Evolutionary conservation across 2,797 vertebrate genomes (phyloP).

Genomic region (Bucorvus abyssinicus): DNA sequence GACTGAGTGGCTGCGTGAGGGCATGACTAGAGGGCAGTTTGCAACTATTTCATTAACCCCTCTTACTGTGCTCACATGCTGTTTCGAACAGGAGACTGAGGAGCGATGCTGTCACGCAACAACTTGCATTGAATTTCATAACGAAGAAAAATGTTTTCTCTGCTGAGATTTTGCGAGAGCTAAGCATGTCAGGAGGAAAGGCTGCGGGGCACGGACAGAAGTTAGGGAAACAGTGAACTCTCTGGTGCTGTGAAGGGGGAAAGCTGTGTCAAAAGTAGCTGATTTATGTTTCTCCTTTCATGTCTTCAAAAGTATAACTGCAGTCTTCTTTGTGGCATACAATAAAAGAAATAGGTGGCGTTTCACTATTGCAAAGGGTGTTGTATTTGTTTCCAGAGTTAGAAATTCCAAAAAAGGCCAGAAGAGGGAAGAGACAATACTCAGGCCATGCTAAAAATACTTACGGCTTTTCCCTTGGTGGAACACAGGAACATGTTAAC

Average conservation of each 20-base stretch:
- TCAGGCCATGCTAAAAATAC: conserved; percentile 39
- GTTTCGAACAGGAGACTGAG: neutral
- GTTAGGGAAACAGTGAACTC: neutral
- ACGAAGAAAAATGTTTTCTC: neutral
- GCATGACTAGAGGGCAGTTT: neutral
- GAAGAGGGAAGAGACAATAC: neutral
- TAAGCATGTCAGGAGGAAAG: neutral
- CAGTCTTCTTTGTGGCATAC: neutral
- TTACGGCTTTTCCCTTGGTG: conserved; percentile 27
- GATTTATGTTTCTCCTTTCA: neutral
- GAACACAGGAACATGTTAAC: conserved; percentile 21
- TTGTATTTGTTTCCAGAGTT: conserved; percentile 42
- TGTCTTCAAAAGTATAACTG: neutral
- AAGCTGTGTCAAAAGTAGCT: neutral
- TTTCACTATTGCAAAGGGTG: neutral
- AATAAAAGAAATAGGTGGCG: conserved; percentile 57
- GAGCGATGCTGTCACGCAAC: neutral
- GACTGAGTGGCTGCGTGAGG: neutral
- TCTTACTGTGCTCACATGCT: rapidly evolving
- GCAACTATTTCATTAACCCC: neutral
- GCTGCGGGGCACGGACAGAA: neutral
- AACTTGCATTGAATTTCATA: rapidly evolving
- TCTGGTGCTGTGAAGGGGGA: neutral
- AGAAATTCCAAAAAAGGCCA: conserved; percentile 47
- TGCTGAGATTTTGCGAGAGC: neutral